Conservation (phyloP, 1,140 invertebrate genomes). For the Pemphigus obesinymphae region DNA sequence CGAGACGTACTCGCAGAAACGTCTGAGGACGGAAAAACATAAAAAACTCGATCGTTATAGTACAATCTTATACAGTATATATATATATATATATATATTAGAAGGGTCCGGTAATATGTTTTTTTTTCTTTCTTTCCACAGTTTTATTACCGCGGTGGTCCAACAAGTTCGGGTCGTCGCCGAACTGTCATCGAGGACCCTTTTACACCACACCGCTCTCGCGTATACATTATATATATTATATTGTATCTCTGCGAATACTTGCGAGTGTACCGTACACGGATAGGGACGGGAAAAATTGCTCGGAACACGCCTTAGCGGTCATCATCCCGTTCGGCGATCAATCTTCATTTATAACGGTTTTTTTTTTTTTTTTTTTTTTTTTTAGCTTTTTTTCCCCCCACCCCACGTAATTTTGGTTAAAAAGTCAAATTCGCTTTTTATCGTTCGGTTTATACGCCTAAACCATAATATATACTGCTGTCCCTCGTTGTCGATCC, state of each 20-base stretch:
- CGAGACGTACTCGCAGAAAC: no score
- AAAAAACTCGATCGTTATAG: not conserved
- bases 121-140: not conserved
- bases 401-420: not conserved
- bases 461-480: no score
- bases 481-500: not conserved
- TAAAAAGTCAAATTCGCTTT: conserved; percentile 27
- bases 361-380: not conserved
- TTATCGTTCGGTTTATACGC: conserved; percentile 24
- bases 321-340: not conserved
- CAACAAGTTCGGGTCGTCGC: conserved; percentile 9
- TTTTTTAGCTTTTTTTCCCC: not conserved
- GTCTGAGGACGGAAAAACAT: not conserved
- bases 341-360: conserved; percentile 33
- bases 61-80: not conserved
- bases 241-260: no score
- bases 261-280: not conserved
- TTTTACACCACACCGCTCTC: not conserved
- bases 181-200: not conserved
- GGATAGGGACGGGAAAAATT: not conserved
- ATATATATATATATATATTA: not conserved
- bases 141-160: conserved; percentile 11
- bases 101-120: not conserved
- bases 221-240: not conserved
- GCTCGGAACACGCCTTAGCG: not conserved